phyloP scores from a whole-genome alignment of 2,797 vertebrate genomes.

The Microctenopoma steveboyesi region DNA sequence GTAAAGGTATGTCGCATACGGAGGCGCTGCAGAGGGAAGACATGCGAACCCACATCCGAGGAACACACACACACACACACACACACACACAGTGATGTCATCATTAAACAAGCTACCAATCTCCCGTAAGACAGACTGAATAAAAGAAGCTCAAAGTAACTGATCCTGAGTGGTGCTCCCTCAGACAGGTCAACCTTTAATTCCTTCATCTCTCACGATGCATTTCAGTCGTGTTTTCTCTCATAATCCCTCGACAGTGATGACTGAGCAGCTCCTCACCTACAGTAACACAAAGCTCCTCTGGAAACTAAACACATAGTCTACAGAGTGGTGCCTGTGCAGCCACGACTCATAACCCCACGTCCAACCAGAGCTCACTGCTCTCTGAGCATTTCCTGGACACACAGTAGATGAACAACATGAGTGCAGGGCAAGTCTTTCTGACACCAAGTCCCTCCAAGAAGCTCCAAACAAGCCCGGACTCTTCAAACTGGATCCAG shows the following conservation, averaged over 20 bases:
- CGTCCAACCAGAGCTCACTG: too few relatives aligned
- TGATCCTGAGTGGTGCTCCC: not conserved
- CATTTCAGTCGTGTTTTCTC: too few relatives aligned
- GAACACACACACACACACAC: constrained; percentile 13
- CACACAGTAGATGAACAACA: not conserved
- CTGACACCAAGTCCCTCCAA: not conserved
- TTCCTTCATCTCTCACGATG: too few relatives aligned
- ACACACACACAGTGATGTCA: not conserved
- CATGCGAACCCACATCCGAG: not conserved
- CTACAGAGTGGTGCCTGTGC: too few relatives aligned
- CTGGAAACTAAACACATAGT: too few relatives aligned
- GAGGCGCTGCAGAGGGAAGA: not conserved
- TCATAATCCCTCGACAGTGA: too few relatives aligned
- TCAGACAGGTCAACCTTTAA: not conserved
- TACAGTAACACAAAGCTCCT: too few relatives aligned
- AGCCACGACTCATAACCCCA: too few relatives aligned
- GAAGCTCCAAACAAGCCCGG: not conserved
- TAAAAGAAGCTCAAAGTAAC: not conserved
- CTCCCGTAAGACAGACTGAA: not conserved
- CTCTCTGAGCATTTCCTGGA: not conserved
- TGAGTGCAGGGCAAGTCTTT: not conserved
- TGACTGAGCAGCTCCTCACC: too few relatives aligned
- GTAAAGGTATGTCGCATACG: constrained; percentile 73
- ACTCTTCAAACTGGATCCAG: not conserved
- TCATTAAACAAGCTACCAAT: not conserved